Percentiles rank a stretch among this genome's conserved stretches.
These are phyloP conservation scores for Peromyscus nudipes DNA, from an alignment of 2,797 vertebrate species.

Conservation along the genomic window DNA sequence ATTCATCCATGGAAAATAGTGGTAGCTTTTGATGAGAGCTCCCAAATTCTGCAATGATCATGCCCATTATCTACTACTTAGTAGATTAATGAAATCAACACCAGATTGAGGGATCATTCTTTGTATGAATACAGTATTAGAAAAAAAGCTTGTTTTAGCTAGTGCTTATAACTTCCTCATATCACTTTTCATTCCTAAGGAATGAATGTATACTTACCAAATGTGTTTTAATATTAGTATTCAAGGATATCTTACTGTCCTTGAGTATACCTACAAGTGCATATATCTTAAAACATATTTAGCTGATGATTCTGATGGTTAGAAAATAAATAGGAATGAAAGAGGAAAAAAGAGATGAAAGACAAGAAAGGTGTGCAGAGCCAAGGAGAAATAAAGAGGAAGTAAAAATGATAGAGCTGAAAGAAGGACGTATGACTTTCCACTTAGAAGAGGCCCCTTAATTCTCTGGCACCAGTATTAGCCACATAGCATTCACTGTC, in stretches of 20 bases:
- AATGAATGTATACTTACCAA: neutral
- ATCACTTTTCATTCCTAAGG: conserved; percentile 44
- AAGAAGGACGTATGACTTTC: neutral
- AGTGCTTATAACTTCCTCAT: conserved; percentile 47
- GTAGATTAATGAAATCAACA: neutral
- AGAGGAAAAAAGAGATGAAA: neutral
- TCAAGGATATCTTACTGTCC: neutral
- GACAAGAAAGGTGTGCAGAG: neutral
- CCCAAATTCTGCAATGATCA: conserved; percentile 74
- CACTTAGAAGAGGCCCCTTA: neutral
- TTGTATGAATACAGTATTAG: conserved; percentile 1
- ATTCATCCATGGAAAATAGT: conserved; percentile 63
- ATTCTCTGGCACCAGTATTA: conserved; percentile 25
- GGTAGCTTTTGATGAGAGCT: conserved; percentile 64
- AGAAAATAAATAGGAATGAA: neutral
- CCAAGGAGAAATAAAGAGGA: neutral
- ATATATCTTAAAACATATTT: conserved; percentile 6
- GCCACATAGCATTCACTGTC: neutral
- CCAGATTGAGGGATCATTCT: conserved; percentile 46
- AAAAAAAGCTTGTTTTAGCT: neutral
- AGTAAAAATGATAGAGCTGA: neutral
- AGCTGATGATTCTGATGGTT: neutral
- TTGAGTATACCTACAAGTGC: neutral
- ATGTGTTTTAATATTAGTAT: neutral
- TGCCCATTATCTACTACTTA: conserved; percentile 63